Evolutionary conservation across 2,113 vertebrate species (phyloP).

Genomic region (Galeopterus variegatus): DNA sequence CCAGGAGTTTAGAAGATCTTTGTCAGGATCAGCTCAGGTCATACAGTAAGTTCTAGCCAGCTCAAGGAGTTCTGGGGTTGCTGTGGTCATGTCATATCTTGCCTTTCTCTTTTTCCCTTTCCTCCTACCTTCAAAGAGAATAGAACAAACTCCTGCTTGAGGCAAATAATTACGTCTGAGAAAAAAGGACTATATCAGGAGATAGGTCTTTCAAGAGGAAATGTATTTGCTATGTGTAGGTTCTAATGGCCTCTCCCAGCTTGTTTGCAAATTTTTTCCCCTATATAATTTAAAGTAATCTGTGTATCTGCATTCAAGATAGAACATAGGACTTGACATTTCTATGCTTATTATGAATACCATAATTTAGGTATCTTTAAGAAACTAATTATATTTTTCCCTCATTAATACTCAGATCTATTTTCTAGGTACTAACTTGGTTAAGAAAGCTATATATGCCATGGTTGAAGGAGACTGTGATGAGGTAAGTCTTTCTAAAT

Average conservation of each 20-base stretch:
- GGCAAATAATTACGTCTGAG: not conserved
- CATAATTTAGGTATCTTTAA: conserved; percentile 61
- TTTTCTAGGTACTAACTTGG: conserved; percentile 99
- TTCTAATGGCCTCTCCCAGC: not conserved
- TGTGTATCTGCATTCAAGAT: conserved; percentile 30
- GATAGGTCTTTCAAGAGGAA: conserved; percentile 35
- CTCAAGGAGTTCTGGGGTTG: not conserved
- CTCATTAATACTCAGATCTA: conserved; percentile 83
- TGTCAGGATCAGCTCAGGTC: not conserved
- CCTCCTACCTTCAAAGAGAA: not conserved
- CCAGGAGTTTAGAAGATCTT: not conserved
- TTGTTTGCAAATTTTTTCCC: not conserved
- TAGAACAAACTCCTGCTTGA: conserved; percentile 47
- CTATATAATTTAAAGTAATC: not conserved
- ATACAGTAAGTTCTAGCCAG: not conserved
- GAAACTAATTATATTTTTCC: conserved; percentile 65
- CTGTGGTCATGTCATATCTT: not conserved
- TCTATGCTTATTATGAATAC: not conserved
- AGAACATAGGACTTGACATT: conserved; percentile 52
- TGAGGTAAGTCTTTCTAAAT: conserved; percentile 93
- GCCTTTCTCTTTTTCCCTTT: conserved; percentile 8
- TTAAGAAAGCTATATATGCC: conserved; percentile 99
- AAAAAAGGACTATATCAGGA: conserved; percentile 38
- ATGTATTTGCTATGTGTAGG: not conserved
- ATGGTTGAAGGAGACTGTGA: conserved; percentile 99